phyloP scores from a whole-genome alignment of 2,888 invertebrate species.

The Plagiodera versicolora region DNA sequence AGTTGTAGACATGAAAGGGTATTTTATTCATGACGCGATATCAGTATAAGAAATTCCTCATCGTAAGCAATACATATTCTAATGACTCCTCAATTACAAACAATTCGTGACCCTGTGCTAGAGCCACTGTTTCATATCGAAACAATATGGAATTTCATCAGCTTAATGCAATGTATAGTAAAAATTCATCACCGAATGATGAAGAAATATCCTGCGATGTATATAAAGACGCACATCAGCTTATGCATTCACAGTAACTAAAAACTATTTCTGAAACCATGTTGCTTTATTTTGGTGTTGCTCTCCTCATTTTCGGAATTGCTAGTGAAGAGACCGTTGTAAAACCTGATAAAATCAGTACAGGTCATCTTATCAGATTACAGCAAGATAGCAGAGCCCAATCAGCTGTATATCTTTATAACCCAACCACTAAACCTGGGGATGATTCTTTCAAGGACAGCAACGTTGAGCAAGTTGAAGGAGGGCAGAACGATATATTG shows the following conservation, averaged over 20 bases:
- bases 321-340: neutral
- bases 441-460: neutral
- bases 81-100: slow-evolving; percentile 5
- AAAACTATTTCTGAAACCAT: neutral
- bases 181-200: slow-evolving; percentile 3
- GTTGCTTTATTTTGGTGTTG: neutral
- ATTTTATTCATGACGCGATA: neutral
- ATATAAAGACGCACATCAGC: neutral
- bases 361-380: neutral
- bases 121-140: slow-evolving; percentile 14
- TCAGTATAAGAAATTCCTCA: neutral
- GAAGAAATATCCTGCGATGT: slow-evolving; percentile 1
- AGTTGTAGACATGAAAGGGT: too few species aligned
- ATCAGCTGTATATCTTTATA: neutral
- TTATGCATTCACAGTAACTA: neutral
- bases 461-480: neutral
- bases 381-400: neutral
- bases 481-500: neutral
- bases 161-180: slow-evolving; percentile 11
- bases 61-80: slow-evolving; percentile 1
- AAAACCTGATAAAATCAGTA: neutral
- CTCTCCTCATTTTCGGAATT: neutral
- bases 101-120: slow-evolving; percentile 7
- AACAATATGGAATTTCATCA: slow-evolving; percentile 6
- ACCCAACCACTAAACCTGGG: neutral